Evolutionary conservation across 2,113 vertebrate species (phyloP), one percentile per base, ranked within the genome.

Genomic region (Pomatostomus ruficeps): DNA sequence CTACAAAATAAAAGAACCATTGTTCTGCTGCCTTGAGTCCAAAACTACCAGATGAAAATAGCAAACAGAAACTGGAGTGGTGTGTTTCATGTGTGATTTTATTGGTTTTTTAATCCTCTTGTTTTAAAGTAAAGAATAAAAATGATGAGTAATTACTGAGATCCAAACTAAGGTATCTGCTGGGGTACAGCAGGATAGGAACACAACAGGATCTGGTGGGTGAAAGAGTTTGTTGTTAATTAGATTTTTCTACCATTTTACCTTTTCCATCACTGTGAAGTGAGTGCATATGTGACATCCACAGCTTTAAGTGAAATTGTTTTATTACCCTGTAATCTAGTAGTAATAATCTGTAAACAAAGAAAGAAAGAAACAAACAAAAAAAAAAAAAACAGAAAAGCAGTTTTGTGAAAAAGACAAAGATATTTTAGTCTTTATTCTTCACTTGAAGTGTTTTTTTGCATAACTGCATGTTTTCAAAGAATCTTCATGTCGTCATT

Each of bases 331-430:
- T 52, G n/a, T 42, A 81, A 8, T 57, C 45, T 46, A 35, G 28
- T 9, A 33, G 49, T 55, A 87, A 55, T 15, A 38, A 14, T 17
- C 21, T 57, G 10, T 0, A 42, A 65, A 36, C 1, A 82, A 55
- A 54, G 1, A 36, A 40, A 49, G 11, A 67, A 55, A 38, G 2
- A 57, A 48, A 3, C 2, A 14, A 1, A 2, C 16, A n/a, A n/a
- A n/a, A n/a, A n/a, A n/a, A n/a, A n/a, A n/a, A n/a, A n/a, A n/a
- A n/a, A n/a, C 6, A 26, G 2, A 71, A 87, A 57, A 15, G 1
- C 7, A 35, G 4, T n/a, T 36, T 83, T 49, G 67, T 76, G 38
- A 74, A 82, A 77, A 74, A 74, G 6, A 18, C n/a, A 21, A 80
- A 90, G 70, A 42, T 35, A 4, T 28, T 91, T 45, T 19, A 28